Percentiles rank a stretch among this genome's conserved stretches.
phyloP scores from a whole-genome alignment of 2,113 vertebrate genomes.

The Platysternon megacephalum region DNA sequence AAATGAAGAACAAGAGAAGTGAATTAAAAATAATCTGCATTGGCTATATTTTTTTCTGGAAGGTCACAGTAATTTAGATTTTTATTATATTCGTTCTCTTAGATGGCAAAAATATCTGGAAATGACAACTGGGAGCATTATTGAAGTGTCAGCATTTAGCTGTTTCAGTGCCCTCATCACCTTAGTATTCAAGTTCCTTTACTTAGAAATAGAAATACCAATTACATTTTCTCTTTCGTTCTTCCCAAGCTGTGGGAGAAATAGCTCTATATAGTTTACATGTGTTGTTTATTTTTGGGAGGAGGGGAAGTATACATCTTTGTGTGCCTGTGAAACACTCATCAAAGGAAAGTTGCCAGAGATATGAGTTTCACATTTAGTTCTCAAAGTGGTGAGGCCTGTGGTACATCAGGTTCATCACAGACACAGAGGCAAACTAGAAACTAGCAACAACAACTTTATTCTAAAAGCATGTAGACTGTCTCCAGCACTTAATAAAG shows the following conservation, averaged over 20 bases:
- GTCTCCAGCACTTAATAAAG: neutral
- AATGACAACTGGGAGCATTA: neutral
- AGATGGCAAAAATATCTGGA: neutral
- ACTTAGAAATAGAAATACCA: neutral
- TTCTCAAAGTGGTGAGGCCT: neutral
- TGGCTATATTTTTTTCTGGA: neutral
- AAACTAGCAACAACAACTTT: neutral
- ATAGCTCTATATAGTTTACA: neutral
- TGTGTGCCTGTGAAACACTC: too few relatives aligned
- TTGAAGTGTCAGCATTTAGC: neutral
- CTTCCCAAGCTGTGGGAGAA: neutral
- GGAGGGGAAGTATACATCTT: neutral
- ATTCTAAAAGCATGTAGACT: neutral
- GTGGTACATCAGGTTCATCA: neutral
- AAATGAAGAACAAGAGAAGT: neutral
- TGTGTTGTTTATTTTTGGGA: neutral
- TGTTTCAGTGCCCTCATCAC: neutral
- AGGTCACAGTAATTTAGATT: neutral
- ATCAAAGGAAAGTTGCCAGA: neutral
- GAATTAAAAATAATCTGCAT: neutral
- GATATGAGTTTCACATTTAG: fast-evolving
- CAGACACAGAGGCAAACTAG: neutral
- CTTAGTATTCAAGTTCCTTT: neutral
- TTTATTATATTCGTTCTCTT: neutral
- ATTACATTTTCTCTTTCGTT: neutral